Conservation (phyloP, 1,140 invertebrate species). For the Eupristina koningsbergeri region DNA sequence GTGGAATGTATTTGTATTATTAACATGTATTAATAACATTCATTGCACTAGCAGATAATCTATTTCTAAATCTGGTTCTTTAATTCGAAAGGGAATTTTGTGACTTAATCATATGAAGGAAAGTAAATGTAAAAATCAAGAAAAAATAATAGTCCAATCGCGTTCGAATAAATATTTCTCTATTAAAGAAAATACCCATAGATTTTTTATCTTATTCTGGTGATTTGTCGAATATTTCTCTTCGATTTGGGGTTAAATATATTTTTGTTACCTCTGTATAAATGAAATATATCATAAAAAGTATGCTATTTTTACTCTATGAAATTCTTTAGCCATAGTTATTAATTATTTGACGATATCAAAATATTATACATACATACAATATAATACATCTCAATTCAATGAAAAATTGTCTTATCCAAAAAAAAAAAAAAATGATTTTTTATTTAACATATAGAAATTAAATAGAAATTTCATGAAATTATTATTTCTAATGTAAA, state of each 20-base stretch:
- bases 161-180: conserved; percentile 44
- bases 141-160: neutral
- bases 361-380: no score
- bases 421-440: no score
- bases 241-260: neutral
- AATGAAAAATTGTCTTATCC: no score
- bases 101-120: neutral
- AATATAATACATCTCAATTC: no score
- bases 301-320: neutral
- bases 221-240: neutral
- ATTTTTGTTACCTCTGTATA: neutral
- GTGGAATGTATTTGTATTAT: conserved; percentile 19
- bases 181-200: conserved; percentile 21
- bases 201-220: neutral
- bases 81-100: neutral
- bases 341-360: no score
- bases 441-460: no score
- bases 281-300: neutral
- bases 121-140: neutral
- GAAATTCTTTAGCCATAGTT: no score
- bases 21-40: neutral
- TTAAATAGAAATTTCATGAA: no score
- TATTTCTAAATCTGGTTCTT: neutral
- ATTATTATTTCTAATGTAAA: no score
- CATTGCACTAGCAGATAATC: neutral